Conservation (phyloP, 2,797 vertebrate species). For the Manis javanica region DNA sequence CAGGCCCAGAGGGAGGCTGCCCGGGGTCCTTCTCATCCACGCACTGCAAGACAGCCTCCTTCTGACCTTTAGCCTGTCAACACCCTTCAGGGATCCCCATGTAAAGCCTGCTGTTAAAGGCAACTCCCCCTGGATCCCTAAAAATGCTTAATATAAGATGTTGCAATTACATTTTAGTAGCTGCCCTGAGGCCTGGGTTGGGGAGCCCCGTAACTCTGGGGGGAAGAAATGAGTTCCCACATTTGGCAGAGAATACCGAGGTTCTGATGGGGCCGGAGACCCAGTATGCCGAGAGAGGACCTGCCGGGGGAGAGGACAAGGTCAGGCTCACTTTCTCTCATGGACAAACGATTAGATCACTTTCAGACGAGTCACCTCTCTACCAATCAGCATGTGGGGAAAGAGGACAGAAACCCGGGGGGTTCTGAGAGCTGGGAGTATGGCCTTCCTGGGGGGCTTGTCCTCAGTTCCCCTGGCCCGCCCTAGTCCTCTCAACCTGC, state of each 20-base stretch:
- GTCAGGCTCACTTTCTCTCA: background rate
- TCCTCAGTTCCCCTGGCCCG: background rate
- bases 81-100: background rate
- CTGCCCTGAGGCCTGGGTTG: background rate
- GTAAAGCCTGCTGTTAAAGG: background rate
- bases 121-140: background rate
- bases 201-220: background rate
- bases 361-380: background rate
- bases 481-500: background rate
- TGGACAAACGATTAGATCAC: background rate
- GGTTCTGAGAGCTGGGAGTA: background rate
- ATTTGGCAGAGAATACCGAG: background rate
- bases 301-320: background rate
- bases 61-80: background rate
- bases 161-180: background rate
- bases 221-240: background rate
- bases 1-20: background rate
- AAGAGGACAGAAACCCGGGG: fast-evolving
- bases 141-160: background rate
- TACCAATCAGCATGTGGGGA: background rate
- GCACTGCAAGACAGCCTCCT: fast-evolving
- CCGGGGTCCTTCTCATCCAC: background rate
- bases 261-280: background rate
- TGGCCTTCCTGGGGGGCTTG: background rate
- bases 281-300: background rate